Evolutionary conservation across 2,797 vertebrate genomes (phyloP).

Genomic region (Intellagama lesueurii): DNA sequence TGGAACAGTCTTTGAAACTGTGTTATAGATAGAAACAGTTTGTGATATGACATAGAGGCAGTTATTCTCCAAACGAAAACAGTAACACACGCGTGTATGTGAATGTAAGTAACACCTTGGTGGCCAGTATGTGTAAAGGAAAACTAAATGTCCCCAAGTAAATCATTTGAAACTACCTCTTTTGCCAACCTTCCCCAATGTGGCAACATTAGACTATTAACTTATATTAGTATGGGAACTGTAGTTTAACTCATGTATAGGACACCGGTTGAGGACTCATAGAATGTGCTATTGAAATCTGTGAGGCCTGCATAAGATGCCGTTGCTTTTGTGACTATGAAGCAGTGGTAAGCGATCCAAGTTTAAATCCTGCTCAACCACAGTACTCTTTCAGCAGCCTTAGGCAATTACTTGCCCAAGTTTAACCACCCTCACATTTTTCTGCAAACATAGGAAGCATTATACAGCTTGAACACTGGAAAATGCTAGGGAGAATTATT

Average conservation of each 20-base stretch:
- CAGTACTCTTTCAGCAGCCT: background rate
- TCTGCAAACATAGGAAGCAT: background rate
- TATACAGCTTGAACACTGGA: background rate
- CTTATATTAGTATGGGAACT: background rate
- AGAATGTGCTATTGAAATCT: background rate
- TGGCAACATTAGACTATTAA: background rate
- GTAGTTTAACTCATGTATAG: background rate
- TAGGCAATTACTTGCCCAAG: background rate
- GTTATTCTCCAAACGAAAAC: background rate
- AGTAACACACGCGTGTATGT: background rate
- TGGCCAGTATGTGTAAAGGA: background rate
- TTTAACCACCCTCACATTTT: background rate
- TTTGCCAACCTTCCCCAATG: background rate
- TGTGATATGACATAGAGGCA: background rate
- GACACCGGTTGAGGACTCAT: background rate
- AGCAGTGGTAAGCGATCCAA: background rate
- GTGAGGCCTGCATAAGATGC: background rate
- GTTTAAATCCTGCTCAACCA: background rate
- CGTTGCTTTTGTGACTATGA: background rate
- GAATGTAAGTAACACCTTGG: too few relatives aligned
- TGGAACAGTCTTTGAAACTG: background rate
- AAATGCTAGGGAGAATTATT: background rate
- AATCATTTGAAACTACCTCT: background rate
- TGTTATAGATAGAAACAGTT: background rate
- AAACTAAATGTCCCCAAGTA: background rate